Evolutionary conservation across 1,140 invertebrate genomes (phyloP).

Genomic region (Calliopsis andreniformis): DNA sequence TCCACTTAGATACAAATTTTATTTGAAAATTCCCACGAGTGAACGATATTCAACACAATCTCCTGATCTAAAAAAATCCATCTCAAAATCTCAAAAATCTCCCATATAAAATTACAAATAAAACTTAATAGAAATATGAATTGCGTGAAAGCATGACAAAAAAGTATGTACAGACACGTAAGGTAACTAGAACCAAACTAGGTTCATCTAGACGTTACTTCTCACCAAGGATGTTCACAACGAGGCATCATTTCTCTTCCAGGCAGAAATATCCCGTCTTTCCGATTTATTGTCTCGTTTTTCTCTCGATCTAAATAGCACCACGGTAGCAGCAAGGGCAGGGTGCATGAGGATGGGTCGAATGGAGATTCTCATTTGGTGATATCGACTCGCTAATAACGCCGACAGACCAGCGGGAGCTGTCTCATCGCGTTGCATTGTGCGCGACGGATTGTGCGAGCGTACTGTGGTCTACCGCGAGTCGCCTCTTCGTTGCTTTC

Average conservation of each 20-base stretch:
- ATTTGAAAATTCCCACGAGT: not conserved
- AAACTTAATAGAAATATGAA: too few relatives aligned
- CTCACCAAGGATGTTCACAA: constrained; percentile 9
- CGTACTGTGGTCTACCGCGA: constrained; percentile 33
- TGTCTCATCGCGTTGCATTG: constrained; percentile 41
- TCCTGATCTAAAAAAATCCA: not conserved
- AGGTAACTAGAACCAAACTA: not conserved
- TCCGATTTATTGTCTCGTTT: constrained; percentile 53
- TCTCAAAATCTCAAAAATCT: too few relatives aligned
- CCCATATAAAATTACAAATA: too few relatives aligned
- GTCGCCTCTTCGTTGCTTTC: constrained; percentile 42
- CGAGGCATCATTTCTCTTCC: not conserved
- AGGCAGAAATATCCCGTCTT: not conserved
- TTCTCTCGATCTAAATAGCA: constrained; percentile 40
- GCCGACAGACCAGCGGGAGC: constrained; percentile 2
- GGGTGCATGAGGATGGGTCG: not conserved
- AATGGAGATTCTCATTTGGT: constrained; percentile 54
- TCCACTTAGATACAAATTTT: not conserved
- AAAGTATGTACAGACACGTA: too few relatives aligned
- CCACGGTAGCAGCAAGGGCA: not conserved
- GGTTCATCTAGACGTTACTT: constrained; percentile 40
- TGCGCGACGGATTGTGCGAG: constrained; percentile 39
- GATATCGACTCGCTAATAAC: constrained; percentile 57
- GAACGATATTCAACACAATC: not conserved
- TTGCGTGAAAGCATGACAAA: too few relatives aligned